Evolutionary conservation across 2,888 invertebrate genomes (phyloP), one percentile per base, ranked within the genome.

Genomic region (Ferrisia virgata): DNA sequence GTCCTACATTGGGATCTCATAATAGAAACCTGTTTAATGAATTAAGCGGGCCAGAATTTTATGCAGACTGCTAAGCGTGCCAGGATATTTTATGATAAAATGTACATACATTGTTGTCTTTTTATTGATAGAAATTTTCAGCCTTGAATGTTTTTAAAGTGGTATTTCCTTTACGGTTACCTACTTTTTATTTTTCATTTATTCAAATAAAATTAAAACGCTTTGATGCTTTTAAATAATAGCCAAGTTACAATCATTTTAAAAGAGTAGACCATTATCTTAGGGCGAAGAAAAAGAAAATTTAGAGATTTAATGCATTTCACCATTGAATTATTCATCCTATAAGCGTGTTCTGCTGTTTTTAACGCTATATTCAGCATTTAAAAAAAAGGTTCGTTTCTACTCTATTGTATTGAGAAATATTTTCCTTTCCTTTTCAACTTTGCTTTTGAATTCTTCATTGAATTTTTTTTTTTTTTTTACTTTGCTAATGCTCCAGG

Each of bases 381-480:
- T 13, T 28, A 64, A 64, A 64, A 64, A 64, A 64, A 64, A 18
- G 64, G 64, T 64, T 64, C 64, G 64, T 64, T 64, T 64, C 64
- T 15, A 28, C 28, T 28, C 64, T 64, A 64, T 64, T 64, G 64
- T 64, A 64, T 64, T 64, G 64, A 64, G 28, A 64, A 64, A 64
- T 64, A 64, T 64, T 64, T 64, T 64, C 64, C 64, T 64, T 64
- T 64, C 64, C 64, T 64, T 64, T 64, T 64, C 64, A 64, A 64
- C 64, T 64, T 64, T 64, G 64, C 64, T 64, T 64, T 64, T 64
- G 64, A 64, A 64, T 64, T 64, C 64, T 64, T 64, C 64, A 64
- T 64, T 64, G 64, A 64, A 64, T 28, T 28, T 64, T 64, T 64
- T 53, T 64, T 28, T 28, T 64, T 64, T 64, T 53, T 64, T 64